These are phyloP conservation scores for Arctopsyche grandis DNA, from an alignment of 1,140 invertebrate species.

Conservation along the genomic window DNA sequence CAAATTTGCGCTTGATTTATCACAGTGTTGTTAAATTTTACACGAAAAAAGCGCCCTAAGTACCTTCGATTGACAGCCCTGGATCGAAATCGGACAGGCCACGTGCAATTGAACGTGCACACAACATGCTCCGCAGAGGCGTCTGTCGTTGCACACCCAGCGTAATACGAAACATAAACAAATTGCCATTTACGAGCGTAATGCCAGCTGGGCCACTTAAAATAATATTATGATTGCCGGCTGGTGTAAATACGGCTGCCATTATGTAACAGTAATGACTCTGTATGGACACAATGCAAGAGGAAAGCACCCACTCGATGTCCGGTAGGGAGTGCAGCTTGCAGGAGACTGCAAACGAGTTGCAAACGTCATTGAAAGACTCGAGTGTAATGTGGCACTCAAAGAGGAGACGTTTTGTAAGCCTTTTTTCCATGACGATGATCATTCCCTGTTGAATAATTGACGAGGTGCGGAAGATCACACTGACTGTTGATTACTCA, in stretches of 20 bases:
- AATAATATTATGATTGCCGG: constrained; percentile 49
- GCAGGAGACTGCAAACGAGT: too few species aligned
- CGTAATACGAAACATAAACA: constrained; percentile 41
- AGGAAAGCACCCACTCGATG: background rate
- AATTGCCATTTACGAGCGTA: constrained; percentile 45
- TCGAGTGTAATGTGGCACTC: too few species aligned
- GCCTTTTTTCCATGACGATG: too few species aligned
- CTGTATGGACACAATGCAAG: constrained; percentile 3
- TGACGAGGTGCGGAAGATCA: too few species aligned
- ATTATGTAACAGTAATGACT: constrained; percentile 26
- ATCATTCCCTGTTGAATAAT: too few species aligned
- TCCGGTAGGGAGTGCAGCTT: too few species aligned
- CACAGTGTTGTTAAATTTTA: too few species aligned
- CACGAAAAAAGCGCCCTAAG: too few species aligned
- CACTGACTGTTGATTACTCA: too few species aligned
- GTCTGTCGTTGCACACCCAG: background rate
- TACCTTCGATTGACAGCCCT: background rate
- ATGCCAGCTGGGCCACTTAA: constrained; percentile 46
- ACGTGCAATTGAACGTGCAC: constrained; percentile 1
- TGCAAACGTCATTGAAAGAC: too few species aligned
- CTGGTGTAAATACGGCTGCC: constrained; percentile 30
- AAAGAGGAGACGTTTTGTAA: too few species aligned
- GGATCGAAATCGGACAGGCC: background rate
- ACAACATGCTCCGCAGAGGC: background rate
- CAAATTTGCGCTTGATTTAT: too few species aligned